A percentile compares a stretch with the other conserved stretches of the same genome.
These are phyloP conservation scores for Coregonus sp. DNA, from an alignment of 2,797 vertebrate species.

Conservation along the genomic window DNA sequence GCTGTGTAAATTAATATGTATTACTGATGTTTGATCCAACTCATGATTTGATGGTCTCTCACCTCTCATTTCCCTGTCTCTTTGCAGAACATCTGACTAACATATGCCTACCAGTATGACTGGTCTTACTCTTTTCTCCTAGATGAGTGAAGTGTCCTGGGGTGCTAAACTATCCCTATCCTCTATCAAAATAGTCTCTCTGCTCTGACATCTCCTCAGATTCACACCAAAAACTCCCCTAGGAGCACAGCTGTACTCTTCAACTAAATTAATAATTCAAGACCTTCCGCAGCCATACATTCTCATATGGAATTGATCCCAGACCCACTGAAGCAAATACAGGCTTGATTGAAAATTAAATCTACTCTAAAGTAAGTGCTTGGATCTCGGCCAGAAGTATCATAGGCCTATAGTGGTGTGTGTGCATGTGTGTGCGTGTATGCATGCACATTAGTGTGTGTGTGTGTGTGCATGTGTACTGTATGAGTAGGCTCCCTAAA, in stretches of 20 bases:
- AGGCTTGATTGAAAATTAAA: conserved; percentile 40
- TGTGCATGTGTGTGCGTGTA: conserved; percentile 2
- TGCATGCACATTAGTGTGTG: conserved; percentile 1
- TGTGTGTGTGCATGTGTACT: conserved; percentile 8
- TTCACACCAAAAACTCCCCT: conserved; percentile 52
- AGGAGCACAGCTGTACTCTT: conserved; percentile 50
- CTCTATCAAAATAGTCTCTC: neutral
- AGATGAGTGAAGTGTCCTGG: conserved; percentile 36
- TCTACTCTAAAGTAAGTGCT: conserved; percentile 24
- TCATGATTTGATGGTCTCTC: conserved; percentile 21
- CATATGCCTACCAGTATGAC: conserved; percentile 53
- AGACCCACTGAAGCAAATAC: conserved; percentile 24
- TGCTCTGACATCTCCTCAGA: conserved; percentile 30
- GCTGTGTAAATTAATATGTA: conserved; percentile 31
- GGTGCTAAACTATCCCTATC: conserved; percentile 38
- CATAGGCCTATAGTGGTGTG: conserved; percentile 6
- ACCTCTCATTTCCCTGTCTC: conserved; percentile 10
- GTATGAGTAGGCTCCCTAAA: neutral
- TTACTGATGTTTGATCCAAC: conserved; percentile 45
- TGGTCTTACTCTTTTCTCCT: conserved; percentile 33
- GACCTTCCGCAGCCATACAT: conserved; percentile 30
- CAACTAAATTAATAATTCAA: conserved; percentile 60
- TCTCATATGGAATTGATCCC: conserved; percentile 44
- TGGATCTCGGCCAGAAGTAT: conserved; percentile 56
- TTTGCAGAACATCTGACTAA: conserved; percentile 58